A percentile compares a stretch with the other conserved stretches of the same genome.
These are phyloP conservation scores for Molanna angustata DNA, from an alignment of 2,888 invertebrate genomes.

Conservation along the genomic window DNA sequence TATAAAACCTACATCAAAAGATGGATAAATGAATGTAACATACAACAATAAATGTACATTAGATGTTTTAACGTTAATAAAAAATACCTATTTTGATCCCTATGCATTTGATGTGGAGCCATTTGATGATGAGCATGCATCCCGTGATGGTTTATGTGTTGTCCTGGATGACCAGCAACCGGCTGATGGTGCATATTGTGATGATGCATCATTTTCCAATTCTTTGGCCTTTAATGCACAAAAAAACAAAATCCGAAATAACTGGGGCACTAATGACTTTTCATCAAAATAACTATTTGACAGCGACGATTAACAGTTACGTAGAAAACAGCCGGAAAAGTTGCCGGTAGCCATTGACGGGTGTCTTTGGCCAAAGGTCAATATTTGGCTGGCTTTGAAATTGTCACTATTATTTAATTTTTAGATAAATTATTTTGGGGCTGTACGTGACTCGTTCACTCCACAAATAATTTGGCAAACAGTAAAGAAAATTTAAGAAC, in stretches of 20 bases:
- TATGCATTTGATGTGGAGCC: constrained; percentile 64
- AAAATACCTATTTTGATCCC: constrained; percentile 58
- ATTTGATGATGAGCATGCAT: constrained; percentile 61
- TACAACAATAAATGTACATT: too few species aligned
- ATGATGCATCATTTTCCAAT: constrained; percentile 59
- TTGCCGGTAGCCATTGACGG: constrained; percentile 52
- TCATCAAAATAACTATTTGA: constrained; percentile 44
- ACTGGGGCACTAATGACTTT: not conserved
- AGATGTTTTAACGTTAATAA: too few species aligned
- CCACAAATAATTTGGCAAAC: constrained; percentile 72
- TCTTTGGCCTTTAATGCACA: constrained; percentile 31
- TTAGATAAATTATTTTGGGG: too few species aligned
- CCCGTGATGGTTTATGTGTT: constrained; percentile 47
- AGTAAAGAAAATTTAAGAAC: constrained; percentile 76
- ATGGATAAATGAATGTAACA: too few species aligned
- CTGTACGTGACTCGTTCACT: too few species aligned
- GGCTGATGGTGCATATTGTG: constrained; percentile 58
- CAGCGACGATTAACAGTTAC: constrained; percentile 35
- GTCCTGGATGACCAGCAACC: constrained; percentile 51
- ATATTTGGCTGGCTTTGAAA: too few species aligned
- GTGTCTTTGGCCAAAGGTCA: too few species aligned
- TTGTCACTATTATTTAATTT: too few species aligned
- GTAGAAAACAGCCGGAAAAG: constrained; percentile 31
- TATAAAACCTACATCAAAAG: too few species aligned
- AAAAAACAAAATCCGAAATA: not conserved